Evolutionary conservation across 2,113 vertebrate species (phyloP).

Genomic region (Falco punctatus): DNA sequence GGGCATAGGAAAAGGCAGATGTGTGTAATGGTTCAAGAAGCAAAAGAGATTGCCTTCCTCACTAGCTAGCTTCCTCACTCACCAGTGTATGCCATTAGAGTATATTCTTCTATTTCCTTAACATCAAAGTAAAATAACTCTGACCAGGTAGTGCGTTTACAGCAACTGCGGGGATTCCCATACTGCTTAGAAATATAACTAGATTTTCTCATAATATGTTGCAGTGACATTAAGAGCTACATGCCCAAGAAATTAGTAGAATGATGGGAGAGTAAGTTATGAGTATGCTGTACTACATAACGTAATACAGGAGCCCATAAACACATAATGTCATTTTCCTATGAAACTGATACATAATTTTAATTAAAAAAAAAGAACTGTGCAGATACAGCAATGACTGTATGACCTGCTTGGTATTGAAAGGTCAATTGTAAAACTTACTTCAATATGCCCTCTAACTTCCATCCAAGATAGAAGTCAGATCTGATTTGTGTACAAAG

Average conservation of each 20-base stretch:
- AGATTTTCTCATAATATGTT: not conserved
- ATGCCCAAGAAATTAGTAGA: constrained; percentile 3
- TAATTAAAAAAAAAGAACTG: not conserved
- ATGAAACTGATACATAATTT: not conserved
- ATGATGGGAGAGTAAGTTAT: not conserved
- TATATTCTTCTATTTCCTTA: not conserved
- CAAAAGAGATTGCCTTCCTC: not conserved
- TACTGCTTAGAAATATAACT: not conserved
- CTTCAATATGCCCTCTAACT: not conserved
- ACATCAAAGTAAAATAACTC: not conserved
- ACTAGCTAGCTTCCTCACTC: not conserved
- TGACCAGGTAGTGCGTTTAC: not conserved
- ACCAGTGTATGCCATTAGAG: not conserved
- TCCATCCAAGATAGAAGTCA: not conserved
- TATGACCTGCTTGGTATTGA: not conserved
- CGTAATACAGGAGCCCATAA: not conserved
- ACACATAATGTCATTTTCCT: not conserved
- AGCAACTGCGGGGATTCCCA: not conserved
- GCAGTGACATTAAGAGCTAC: not conserved
- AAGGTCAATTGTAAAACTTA: not conserved
- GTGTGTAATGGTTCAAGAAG: not conserved
- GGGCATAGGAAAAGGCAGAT: not conserved
- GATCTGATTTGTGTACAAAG: not conserved
- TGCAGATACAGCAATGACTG: not conserved
- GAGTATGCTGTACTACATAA: not conserved